Conservation (phyloP, 2,797 vertebrate species). For the Propithecus deckenii region DNA sequence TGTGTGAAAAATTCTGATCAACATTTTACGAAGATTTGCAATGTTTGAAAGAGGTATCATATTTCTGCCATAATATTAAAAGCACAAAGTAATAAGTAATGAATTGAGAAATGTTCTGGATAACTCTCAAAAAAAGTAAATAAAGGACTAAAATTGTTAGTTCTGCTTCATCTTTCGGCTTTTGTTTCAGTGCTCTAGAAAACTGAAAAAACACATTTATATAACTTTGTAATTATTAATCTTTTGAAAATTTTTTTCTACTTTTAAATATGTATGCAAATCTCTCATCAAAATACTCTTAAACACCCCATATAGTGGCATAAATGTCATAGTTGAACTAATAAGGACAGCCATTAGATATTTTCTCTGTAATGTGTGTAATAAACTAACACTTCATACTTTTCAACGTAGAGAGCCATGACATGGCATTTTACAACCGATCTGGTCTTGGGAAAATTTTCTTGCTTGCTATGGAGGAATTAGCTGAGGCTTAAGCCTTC, state of each 20-base stretch:
- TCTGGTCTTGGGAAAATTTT: not conserved
- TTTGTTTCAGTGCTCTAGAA: not conserved
- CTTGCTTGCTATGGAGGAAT: not conserved
- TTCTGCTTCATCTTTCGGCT: not conserved
- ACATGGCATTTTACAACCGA: not conserved
- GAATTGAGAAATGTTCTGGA: too few relatives aligned
- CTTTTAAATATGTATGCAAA: not conserved
- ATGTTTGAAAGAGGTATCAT: too few relatives aligned
- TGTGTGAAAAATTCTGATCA: not conserved
- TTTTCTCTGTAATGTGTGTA: not conserved
- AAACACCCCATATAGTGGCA: not conserved
- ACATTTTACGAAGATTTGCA: too few relatives aligned
- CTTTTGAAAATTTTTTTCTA: not conserved
- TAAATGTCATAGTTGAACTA: not conserved
- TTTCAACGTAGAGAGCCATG: not conserved
- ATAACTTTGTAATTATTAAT: not conserved
- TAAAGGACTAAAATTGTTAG: too few relatives aligned
- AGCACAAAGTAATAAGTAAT: too few relatives aligned
- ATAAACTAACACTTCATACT: not conserved
- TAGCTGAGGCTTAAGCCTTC: not conserved
- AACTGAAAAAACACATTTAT: not conserved
- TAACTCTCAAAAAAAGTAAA: too few relatives aligned
- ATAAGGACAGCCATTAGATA: not conserved
- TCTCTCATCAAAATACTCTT: not conserved
- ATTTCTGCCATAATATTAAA: too few relatives aligned